Evolutionary conservation across 2,888 invertebrate genomes (phyloP), one percentile per base, ranked within the genome.

Genomic region (Galerucella calmariensis): DNA sequence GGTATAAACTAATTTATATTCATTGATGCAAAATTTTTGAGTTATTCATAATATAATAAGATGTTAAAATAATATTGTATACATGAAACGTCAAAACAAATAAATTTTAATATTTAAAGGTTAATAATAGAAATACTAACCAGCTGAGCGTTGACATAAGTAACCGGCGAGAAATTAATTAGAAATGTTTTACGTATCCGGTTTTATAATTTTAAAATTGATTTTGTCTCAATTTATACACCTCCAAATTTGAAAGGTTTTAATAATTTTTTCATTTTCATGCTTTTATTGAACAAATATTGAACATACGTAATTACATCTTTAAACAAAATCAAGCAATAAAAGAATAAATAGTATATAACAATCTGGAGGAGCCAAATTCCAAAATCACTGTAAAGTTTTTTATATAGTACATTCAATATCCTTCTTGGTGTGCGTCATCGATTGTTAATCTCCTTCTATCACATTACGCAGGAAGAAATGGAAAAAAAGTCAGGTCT

Each of bases 1-100:
- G 5, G 6, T 35, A 6, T 35, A 41, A 41, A 41, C 8, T 41
- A 41, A 41, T 41, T 41, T 9, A 41, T 9, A 41, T 41, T 41
- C 35, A 8, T 41, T 41, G 8, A 41, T 41, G 8, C 5, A 35
- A 27, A 6, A 6, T 35, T 3, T 41, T 41, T 41, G 35, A 41
- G 46, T 46, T 59, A 69, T 10, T 16, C 35, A 67, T 48, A 59
- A 12, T 35, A 62, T 41, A 41, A 62, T 69, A 48, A 62, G 24
- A 10, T 58, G 20, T n/a, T 51, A 11, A 16, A 70, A 62, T 70
- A 51, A 70, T 63, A 62, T 70, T 48, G 44, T 63, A 41, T 70
- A 27, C 14, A 35, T 27, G 27, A 61, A 59, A 46, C 62, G 69
- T 69, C 69, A 69, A 51, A 69, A 69, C 69, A 69, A 44, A 65